phyloP scores from a whole-genome alignment of 2,888 invertebrate genomes.

The Ennomos erosarius region DNA sequence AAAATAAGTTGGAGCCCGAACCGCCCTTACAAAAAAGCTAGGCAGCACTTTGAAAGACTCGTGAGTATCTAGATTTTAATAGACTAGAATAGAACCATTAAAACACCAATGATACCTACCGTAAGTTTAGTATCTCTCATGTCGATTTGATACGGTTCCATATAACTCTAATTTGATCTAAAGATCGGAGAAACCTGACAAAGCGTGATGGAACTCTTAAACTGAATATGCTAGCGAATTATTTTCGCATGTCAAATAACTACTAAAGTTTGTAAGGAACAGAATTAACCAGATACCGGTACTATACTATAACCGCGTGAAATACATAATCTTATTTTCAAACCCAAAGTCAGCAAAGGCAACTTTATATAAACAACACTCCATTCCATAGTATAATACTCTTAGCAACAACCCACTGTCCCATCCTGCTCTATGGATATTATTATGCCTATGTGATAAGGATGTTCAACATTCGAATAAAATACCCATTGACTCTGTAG shows the following conservation, averaged over 20 bases:
- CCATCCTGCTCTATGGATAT: slow-evolving; percentile 61
- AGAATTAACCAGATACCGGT: not conserved
- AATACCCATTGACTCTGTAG: slow-evolving; percentile 57
- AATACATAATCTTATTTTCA: too few relatives aligned
- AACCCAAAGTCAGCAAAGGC: too few relatives aligned
- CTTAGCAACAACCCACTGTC: slow-evolving; percentile 40
- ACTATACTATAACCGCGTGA: not conserved
- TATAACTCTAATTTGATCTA: slow-evolving; percentile 17
- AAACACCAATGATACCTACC: not conserved
- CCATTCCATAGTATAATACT: slow-evolving; percentile 19
- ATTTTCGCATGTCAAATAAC: slow-evolving; percentile 16
- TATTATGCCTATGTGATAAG: slow-evolving; percentile 68
- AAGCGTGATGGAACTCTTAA: slow-evolving; percentile 12
- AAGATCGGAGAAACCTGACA: slow-evolving; percentile 12
- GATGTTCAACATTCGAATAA: slow-evolving; percentile 63
- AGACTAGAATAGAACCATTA: too few relatives aligned
- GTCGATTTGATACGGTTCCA: slow-evolving; percentile 8
- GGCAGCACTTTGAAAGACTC: too few relatives aligned
- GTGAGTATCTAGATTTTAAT: too few relatives aligned
- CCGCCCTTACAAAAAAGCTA: too few relatives aligned
- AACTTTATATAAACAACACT: not conserved
- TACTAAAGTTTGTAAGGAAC: slow-evolving; percentile 11
- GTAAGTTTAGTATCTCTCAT: slow-evolving; percentile 3
- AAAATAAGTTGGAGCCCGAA: not conserved
- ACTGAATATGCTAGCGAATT: slow-evolving; percentile 4